Evolutionary conservation across 2,113 vertebrate species (phyloP), one percentile per base, ranked within the genome.

Genomic region (Toxostoma redivivum): DNA sequence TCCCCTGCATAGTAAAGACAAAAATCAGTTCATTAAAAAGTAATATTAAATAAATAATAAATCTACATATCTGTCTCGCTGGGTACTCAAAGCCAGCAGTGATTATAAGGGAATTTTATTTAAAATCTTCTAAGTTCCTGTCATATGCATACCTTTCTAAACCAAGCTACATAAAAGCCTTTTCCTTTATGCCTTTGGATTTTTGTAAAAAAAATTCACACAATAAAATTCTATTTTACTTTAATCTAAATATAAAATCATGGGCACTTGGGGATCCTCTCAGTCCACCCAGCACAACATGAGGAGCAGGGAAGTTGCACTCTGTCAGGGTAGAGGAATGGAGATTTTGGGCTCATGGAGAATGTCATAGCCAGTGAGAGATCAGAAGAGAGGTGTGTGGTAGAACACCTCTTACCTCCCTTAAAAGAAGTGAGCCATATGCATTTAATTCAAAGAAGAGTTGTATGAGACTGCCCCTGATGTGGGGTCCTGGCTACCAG

Each of bases 371-470:
- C 2, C 14, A 53, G 24, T 11, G 15, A 92, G 31, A 82, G 18
- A 85, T 60, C 27, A 71, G 70, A 60, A 85, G 9, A 72, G 15
- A 81, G 10, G 30, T 81, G 61, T 91, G 87, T 74, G 78, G 84
- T 61, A 81, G 69, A 72, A 45, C 31, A 90, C 50, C 37, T 44
- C 54, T 78, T 0, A 0, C 31, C 6, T 76, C 6, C 11, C 11
- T 72, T 45, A 35, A 79, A 85, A 81, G 50, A 85, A 80, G 37
- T 13, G 23, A 93, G 15, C 28, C 31, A 61, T 85, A 67, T 35
- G 38, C 27, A 56, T 82, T 88, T 80, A 80, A 84, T 72, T 94
- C 88, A 94, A 92, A 94, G 81, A 81, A 54, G n/a, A 88, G 48
- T 50, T 61, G 66, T 65, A 22, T 38, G 25, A 85, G 31, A 57